These are phyloP conservation scores for Napeogenes sylphis DNA, from an alignment of 2,888 invertebrate species.

Conservation along the genomic window DNA sequence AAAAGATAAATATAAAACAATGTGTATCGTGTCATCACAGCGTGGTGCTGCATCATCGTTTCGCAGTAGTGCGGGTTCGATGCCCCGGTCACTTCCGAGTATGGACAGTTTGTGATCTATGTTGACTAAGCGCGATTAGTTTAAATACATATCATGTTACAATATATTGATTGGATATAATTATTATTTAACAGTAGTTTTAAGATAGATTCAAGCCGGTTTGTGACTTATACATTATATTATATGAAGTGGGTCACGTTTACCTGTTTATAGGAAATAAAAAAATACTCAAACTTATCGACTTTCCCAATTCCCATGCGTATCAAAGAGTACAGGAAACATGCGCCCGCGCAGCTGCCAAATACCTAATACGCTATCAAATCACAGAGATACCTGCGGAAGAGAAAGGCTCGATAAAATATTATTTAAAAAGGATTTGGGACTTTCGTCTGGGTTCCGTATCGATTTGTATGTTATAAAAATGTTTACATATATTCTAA, in stretches of 20 bases:
- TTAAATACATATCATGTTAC: conserved; percentile 36
- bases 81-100: conserved; percentile 60
- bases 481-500: too few species aligned
- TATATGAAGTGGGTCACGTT: conserved; percentile 19
- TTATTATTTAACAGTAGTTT: background rate
- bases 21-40: background rate
- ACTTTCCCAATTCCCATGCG: conserved; percentile 47
- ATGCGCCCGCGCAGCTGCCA: conserved; percentile 50
- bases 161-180: background rate
- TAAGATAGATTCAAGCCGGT: too few species aligned
- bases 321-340: conserved; percentile 45
- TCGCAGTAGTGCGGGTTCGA: conserved; percentile 58
- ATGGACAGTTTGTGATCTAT: conserved; percentile 38
- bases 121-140: conserved; percentile 36
- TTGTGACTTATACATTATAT: too few species aligned
- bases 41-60: conserved; percentile 33
- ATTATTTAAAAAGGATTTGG: background rate
- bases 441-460: conserved; percentile 6
- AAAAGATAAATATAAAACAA: background rate
- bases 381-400: conserved; percentile 61
- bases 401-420: conserved; percentile 55
- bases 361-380: conserved; percentile 46
- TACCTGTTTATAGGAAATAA: conserved; percentile 19
- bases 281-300: conserved; percentile 22
- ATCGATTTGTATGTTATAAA: background rate